Percentiles rank a stretch among this genome's conserved stretches.
These are phyloP conservation scores for Trichopria drosophilae DNA, from an alignment of 2,888 invertebrate genomes.

Conservation along the genomic window DNA sequence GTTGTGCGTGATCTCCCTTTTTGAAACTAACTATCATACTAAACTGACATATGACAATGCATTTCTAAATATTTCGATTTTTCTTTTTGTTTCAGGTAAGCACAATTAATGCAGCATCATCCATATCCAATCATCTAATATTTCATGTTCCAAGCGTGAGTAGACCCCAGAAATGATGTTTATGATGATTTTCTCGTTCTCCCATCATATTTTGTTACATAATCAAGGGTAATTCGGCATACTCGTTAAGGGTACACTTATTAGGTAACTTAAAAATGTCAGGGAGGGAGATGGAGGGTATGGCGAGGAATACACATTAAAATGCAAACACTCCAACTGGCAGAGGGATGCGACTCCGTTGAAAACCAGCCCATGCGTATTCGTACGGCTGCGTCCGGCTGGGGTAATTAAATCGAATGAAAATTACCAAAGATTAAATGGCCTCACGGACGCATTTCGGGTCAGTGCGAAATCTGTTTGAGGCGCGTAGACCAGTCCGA, in stretches of 20 bases:
- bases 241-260: too few species aligned
- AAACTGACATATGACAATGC: background rate
- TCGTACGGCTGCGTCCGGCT: slow-evolving; percentile 44
- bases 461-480: slow-evolving; percentile 27
- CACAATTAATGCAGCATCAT: slow-evolving; percentile 15
- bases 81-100: slow-evolving; percentile 44
- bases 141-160: too few species aligned
- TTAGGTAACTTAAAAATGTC: slow-evolving; percentile 42
- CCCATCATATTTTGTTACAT: background rate
- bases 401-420: slow-evolving; percentile 53
- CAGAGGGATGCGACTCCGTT: slow-evolving; percentile 24
- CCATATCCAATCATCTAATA: too few species aligned
- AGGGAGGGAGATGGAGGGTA: slow-evolving; percentile 25
- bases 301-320: slow-evolving; percentile 42
- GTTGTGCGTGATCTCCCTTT: too few species aligned
- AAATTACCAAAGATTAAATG: slow-evolving; percentile 53
- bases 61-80: slow-evolving; percentile 14
- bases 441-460: slow-evolving; percentile 37
- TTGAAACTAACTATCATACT: too few species aligned
- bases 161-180: background rate
- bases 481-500: slow-evolving; percentile 1
- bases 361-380: slow-evolving; percentile 45
- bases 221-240: background rate
- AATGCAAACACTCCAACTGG: slow-evolving; percentile 49
- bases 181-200: background rate